Base-by-base conservation (phyloP, 35 echinoderm and acorn worm species). In the Apostichopus parvimensis region DNA sequence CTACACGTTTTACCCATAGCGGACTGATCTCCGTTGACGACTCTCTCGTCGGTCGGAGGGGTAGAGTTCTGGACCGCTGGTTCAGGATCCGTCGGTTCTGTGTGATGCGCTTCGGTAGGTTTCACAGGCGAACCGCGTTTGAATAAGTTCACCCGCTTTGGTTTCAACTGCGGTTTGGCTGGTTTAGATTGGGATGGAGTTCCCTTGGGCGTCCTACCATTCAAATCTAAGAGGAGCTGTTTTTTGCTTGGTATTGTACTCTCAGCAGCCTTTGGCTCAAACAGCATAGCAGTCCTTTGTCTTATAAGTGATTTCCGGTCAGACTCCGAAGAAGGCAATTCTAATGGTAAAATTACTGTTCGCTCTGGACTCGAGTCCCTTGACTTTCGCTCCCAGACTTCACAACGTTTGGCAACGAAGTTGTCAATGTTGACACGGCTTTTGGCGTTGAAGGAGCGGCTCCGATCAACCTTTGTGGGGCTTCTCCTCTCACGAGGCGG, bases 221-320 rank as follows among this genome's bases (percentile, higher is more conserved):
- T 78, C 9, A 91, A 91, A 77, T 91, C 89, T 23, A 91, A 56
- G n/a, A 91, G 89, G 54, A 79, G 77, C 53, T 91, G 89, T 22
- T 91, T 91, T 60, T 77, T 91, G 53, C 53, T 78, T 6, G 89
- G 89, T 25, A 77, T 60, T 8, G 89, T 1, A 79, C 59, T 79
- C 2, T 77, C 72, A 56, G 72, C 8, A 22, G 89, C 24, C 54
- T 91, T 91, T 15, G 71, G 53, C 28, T 77, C 71, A 56, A 91
- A 91, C n/a, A 91, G 89, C 89, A 78, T 77, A 91, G 89, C 89
- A 61, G 71, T 91, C 53, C 89, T 54, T n/a, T 79, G 73, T 23
- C 79, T 91, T 17, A 91, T 79, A 8, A 91, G 76, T 9, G 89
- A 91, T 6, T 79, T 79, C 59, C 59, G 54, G 17, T 77, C 55